Evolutionary conservation across 2,113 vertebrate genomes (phyloP).

Genomic region (Nyctereutes procyonoides): DNA sequence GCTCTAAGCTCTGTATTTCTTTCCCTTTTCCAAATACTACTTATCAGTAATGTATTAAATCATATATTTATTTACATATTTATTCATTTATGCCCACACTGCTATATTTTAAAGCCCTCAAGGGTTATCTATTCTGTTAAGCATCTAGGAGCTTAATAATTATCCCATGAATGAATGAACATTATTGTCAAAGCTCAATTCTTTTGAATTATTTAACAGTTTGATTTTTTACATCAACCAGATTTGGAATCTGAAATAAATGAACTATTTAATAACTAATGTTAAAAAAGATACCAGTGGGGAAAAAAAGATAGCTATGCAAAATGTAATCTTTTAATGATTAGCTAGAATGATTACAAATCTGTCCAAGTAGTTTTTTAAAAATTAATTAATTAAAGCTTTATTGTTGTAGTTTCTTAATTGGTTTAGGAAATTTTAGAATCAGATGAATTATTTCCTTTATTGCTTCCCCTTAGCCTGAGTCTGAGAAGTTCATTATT

Average conservation of each 20-base stretch:
- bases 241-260: constrained; percentile 61
- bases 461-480: constrained; percentile 26
- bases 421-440: constrained; percentile 38
- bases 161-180: neutral
- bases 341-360: constrained; percentile 53
- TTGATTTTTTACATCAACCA: constrained; percentile 49
- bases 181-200: constrained; percentile 38
- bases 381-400: constrained; percentile 30
- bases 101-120: neutral
- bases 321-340: constrained; percentile 49
- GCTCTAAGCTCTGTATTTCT: neutral
- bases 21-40: neutral
- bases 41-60: neutral
- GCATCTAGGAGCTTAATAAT: constrained; percentile 37
- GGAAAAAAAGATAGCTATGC: neutral
- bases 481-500: neutral
- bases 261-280: constrained; percentile 51
- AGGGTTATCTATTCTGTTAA: neutral
- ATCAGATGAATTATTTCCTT: constrained; percentile 51
- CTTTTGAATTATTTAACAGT: constrained; percentile 52
- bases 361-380: neutral
- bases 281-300: neutral
- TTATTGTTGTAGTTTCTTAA: constrained; percentile 55
- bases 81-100: neutral
- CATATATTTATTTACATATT: neutral